Conservation (phyloP, 2,888 invertebrate species). For the Geotrupes spiniger region DNA sequence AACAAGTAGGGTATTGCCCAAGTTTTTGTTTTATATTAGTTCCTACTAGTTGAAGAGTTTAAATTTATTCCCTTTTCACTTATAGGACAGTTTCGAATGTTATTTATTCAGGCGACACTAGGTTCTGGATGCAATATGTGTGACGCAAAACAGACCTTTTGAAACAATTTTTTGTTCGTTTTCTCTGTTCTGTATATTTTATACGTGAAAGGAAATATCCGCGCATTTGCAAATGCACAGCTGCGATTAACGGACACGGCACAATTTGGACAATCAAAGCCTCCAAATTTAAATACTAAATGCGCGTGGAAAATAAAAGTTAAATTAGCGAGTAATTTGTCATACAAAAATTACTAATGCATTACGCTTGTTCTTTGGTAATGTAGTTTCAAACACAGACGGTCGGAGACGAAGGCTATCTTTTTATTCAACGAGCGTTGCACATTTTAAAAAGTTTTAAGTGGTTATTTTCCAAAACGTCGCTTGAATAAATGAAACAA, state of each 20-base stretch:
- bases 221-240: too few relatives aligned
- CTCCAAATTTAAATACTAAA: neutral
- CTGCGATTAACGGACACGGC: too few relatives aligned
- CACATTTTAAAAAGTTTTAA: constrained; percentile 7
- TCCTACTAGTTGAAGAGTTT: constrained; percentile 22
- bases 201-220: too few relatives aligned
- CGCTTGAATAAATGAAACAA: neutral
- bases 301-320: too few relatives aligned
- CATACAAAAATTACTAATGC: too few relatives aligned
- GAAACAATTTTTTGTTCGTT: too few relatives aligned
- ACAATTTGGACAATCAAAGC: too few relatives aligned
- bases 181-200: too few relatives aligned
- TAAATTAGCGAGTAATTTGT: too few relatives aligned
- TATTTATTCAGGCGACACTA: constrained; percentile 19
- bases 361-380: constrained; percentile 5
- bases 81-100: constrained; percentile 20
- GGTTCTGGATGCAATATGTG: constrained; percentile 7
- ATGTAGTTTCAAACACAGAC: neutral
- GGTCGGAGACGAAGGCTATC: neutral
- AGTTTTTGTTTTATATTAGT: constrained; percentile 24
- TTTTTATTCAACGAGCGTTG: constrained; percentile 3
- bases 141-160: constrained; percentile 1
- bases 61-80: constrained; percentile 24
- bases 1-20: constrained; percentile 22
- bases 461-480: constrained; percentile 1